A percentile compares a stretch with the other conserved stretches of the same genome.
These are phyloP conservation scores for Scolopax bukidnonensis DNA, from an alignment of 2,797 vertebrate genomes.

Conservation along the genomic window DNA sequence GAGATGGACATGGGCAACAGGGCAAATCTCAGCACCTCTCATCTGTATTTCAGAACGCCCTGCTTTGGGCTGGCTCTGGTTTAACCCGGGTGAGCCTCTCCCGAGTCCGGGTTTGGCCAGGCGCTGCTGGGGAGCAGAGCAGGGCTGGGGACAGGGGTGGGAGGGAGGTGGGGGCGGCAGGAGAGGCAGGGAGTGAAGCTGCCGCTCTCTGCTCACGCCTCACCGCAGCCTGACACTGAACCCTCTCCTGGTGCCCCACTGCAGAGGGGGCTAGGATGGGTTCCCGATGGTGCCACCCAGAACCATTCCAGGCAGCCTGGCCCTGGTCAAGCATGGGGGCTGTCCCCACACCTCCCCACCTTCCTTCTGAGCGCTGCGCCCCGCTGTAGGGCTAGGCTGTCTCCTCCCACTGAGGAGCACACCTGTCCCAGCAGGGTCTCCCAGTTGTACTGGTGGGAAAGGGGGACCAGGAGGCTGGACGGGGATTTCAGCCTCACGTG, in stretches of 20 bases:
- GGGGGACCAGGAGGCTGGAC: background rate
- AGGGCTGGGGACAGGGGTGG: background rate
- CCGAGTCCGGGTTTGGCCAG: background rate
- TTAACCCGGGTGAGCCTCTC: background rate
- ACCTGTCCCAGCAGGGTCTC: background rate
- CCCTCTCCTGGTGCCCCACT: background rate
- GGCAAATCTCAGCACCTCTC: background rate
- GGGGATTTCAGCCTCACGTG: background rate
- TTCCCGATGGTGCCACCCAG: accelerated
- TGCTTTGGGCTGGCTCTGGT: background rate
- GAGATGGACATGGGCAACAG: background rate
- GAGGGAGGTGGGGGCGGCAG: background rate
- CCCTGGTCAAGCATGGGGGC: background rate
- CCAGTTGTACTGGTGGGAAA: background rate
- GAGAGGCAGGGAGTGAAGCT: background rate
- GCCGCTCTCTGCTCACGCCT: background rate
- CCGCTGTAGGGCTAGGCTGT: background rate
- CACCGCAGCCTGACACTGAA: accelerated
- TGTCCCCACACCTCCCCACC: background rate
- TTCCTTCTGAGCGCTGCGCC: accelerated
- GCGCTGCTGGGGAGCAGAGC: background rate
- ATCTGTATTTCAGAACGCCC: accelerated
- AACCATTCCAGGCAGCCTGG: background rate
- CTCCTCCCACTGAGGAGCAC: accelerated
- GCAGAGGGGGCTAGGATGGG: background rate